Evolutionary conservation across 1,140 invertebrate species (phyloP).

Genomic region (Apis dorsata): DNA sequence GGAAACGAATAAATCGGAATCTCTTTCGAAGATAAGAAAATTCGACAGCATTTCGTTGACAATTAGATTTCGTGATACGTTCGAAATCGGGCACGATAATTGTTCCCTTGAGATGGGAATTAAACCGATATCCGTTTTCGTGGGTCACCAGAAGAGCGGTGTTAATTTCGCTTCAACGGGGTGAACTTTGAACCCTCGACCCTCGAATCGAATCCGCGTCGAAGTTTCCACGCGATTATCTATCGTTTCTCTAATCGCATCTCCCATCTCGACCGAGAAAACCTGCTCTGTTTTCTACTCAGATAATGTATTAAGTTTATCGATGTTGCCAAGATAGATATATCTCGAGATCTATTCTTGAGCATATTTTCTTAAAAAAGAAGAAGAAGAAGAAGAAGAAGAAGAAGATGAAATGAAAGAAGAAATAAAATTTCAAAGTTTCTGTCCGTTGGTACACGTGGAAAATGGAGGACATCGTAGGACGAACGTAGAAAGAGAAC

Average conservation of each 20-base stretch:
- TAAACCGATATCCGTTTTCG: constrained; percentile 65
- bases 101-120: constrained; percentile 55
- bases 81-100: constrained; percentile 57
- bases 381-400: too few species aligned
- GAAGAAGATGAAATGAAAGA: too few species aligned
- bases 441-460: background rate
- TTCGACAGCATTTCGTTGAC: constrained; percentile 41
- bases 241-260: background rate
- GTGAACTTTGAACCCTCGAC: constrained; percentile 25
- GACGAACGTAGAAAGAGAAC: constrained; percentile 8
- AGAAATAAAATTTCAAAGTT: background rate
- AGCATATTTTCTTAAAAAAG: background rate
- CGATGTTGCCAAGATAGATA: too few species aligned
- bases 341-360: background rate
- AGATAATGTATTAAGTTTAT: accelerated
- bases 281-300: too few species aligned
- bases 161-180: constrained; percentile 51
- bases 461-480: background rate
- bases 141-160: constrained; percentile 46
- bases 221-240: constrained; percentile 11
- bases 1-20: background rate
- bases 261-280: too few species aligned
- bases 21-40: background rate
- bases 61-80: constrained; percentile 60
- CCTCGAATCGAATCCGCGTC: background rate